phyloP scores from a whole-genome alignment of 2,797 vertebrate species.

The Halcyon smyrnensis region DNA sequence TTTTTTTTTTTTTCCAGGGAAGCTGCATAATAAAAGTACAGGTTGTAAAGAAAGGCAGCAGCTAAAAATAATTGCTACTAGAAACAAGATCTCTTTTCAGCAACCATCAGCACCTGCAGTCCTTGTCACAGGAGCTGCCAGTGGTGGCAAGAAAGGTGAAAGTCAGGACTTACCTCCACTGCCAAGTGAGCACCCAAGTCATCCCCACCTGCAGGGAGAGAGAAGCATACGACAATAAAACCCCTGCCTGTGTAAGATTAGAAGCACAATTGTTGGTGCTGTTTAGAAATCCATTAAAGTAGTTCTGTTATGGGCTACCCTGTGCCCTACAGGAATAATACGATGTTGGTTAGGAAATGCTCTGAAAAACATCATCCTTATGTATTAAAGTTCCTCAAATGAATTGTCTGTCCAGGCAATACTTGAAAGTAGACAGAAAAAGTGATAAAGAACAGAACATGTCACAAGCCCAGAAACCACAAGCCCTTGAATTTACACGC shows the following conservation, averaged over 20 bases:
- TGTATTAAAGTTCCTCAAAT: neutral
- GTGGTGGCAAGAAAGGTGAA: neutral
- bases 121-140: neutral
- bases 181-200: neutral
- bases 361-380: neutral
- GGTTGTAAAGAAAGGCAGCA: neutral
- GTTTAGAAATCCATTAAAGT: neutral
- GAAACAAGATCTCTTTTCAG: neutral
- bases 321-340: neutral
- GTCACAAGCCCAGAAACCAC: neutral
- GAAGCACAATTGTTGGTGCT: neutral
- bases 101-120: neutral
- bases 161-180: neutral
- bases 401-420: neutral
- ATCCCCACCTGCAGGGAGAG: neutral
- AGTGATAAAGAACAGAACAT: neutral
- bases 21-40: neutral
- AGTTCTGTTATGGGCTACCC: neutral
- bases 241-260: neutral
- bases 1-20: neutral
- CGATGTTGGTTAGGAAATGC: neutral
- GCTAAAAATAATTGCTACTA: neutral
- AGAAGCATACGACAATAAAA: neutral
- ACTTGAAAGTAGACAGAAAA: neutral
- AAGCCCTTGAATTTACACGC: neutral